Conservation (phyloP, 2,797 vertebrate genomes). For the Moxostoma hubbsi region DNA sequence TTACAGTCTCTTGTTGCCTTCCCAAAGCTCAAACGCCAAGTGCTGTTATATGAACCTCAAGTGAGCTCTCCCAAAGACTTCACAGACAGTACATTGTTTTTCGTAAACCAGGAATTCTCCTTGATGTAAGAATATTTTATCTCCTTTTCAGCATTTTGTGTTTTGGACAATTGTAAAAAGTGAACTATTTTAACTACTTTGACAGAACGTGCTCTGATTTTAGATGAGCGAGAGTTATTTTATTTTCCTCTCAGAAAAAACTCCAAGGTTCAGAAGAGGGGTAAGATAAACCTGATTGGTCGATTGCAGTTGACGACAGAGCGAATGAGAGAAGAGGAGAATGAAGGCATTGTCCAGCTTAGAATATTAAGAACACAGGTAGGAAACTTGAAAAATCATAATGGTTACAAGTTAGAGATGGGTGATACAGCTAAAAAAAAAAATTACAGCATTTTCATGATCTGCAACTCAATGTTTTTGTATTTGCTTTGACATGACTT, state of each 20-base stretch:
- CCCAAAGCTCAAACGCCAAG: slow-evolving; percentile 97
- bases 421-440: too few species aligned
- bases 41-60: slow-evolving; percentile 92
- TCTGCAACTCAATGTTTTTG: too few species aligned
- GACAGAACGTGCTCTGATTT: neutral
- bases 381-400: slow-evolving; percentile 44
- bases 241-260: slow-evolving; percentile 87
- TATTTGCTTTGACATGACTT: too few species aligned
- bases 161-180: neutral
- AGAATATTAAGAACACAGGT: slow-evolving; percentile 98
- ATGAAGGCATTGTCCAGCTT: slow-evolving; percentile 97
- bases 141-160: neutral
- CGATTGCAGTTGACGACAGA: slow-evolving; percentile 96
- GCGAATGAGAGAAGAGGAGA: slow-evolving; percentile 98
- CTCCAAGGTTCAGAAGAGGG: slow-evolving; percentile 96
- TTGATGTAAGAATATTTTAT: slow-evolving; percentile 86
- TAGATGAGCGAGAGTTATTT: neutral
- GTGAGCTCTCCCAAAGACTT: slow-evolving; percentile 99
- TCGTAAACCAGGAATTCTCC: slow-evolving; percentile 98
- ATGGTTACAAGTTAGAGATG: too few species aligned
- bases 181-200: neutral
- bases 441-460: too few species aligned
- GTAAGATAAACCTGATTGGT: slow-evolving; percentile 98
- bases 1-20: slow-evolving; percentile 93
- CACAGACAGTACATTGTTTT: slow-evolving; percentile 96